A percentile compares a stretch with the other conserved stretches of the same genome.
Conservation (phyloP, 2,113 vertebrate species). For the Cryptomyrus ogoouensis region DNA sequence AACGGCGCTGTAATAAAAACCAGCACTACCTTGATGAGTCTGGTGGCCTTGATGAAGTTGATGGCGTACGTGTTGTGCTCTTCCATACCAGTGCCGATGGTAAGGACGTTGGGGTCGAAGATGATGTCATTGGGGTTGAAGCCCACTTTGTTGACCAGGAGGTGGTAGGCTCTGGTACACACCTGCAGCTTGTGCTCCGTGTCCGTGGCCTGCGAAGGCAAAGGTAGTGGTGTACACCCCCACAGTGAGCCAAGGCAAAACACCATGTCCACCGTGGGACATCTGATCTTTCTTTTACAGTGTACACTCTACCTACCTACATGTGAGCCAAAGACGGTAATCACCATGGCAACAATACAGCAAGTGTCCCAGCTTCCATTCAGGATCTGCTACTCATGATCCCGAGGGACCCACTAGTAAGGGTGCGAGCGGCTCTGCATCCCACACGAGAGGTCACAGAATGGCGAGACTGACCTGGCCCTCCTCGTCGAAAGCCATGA, state of each 20-base stretch:
- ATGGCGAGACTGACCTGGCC: conserved; percentile 72
- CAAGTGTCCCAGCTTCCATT: neutral
- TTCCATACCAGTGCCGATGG: conserved; percentile 95
- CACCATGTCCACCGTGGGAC: neutral
- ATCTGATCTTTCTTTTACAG: neutral
- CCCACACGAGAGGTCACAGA: neutral
- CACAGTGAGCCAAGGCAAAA: neutral
- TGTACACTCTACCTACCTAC: neutral
- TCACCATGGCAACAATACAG: neutral
- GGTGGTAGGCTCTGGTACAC: conserved; percentile 80
- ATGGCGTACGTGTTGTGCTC: conserved; percentile 86
- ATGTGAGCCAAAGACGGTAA: neutral
- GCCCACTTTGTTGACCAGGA: conserved; percentile 69
- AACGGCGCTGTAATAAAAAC: neutral
- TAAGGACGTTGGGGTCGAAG: conserved; percentile 96
- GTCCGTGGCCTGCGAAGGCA: conserved; percentile 74
- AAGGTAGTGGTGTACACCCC: neutral
- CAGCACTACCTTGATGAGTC: conserved; percentile 74
- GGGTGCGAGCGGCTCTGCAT: neutral
- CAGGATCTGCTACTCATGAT: neutral
- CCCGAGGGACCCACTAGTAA: neutral
- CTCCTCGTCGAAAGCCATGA: conserved; percentile 96
- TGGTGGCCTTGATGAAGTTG: conserved; percentile 81
- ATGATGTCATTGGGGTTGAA: conserved; percentile 93
- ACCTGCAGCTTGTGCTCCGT: conserved; percentile 74